Evolutionary conservation across 1,140 invertebrate species (phyloP), one percentile per base, ranked within the genome.

Genomic region (Arion vulgaris): DNA sequence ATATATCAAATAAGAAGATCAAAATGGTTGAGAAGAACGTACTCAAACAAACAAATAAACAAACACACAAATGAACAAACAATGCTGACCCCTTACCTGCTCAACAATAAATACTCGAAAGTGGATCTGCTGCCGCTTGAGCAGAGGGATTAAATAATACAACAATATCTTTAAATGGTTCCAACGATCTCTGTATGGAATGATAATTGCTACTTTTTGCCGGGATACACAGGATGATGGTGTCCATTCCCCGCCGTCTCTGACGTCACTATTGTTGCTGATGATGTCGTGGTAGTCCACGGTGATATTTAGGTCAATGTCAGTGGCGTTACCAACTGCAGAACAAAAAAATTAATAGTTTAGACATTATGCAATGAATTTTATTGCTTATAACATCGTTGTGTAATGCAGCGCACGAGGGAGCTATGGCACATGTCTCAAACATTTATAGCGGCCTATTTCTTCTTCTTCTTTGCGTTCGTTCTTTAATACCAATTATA

Each of bases 51-150:
- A n/a, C n/a, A n/a, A n/a, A n/a, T n/a, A n/a, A n/a, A n/a, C n/a
- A n/a, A n/a, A n/a, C n/a, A n/a, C n/a, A n/a, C n/a, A 15, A 62
- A 23, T 5, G 26, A n/a, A 72, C 36, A 41, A 23, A 38, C 19
- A 41, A 23, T n/a, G 71, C 39, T 36, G 19, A 9, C 26, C 23
- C 39, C 83, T 73, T 78, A 93, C 92, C 93, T 99, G 98, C 92
- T 99, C 97, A 15, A 98, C 94, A 0, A 99, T 94, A 93, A 96
- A 97, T 87, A 99, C 97, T 81, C 95, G 93, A 93, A 99, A 99
- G 89, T 98, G 96, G 32, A 99, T 94, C 88, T 95, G 94, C 92
- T 99, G 98, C 39, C 95, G 93, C 83, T 97, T 95, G 69, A 99
- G 93, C 91, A 97, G 97, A n/a, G 95, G 95, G 92, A 99, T 97